Evolutionary conservation across 2,888 invertebrate genomes (phyloP).

Genomic region (Parnassius orleans): DNA sequence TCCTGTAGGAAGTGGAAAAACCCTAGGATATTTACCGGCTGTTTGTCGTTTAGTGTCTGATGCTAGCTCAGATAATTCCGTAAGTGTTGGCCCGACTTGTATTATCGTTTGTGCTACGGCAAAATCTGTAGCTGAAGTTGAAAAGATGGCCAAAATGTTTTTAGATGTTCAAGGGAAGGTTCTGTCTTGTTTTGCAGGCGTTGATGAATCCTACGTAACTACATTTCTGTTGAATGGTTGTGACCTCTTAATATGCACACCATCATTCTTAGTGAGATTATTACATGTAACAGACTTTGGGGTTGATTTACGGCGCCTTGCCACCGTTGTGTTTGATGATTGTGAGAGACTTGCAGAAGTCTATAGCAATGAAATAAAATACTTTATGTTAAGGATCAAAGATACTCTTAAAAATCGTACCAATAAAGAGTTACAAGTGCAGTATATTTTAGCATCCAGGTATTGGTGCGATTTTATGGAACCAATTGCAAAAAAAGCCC

Average conservation of each 20-base stretch:
- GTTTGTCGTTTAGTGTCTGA: slow-evolving; percentile 82
- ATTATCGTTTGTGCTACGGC: slow-evolving; percentile 84
- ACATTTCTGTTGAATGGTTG: slow-evolving; percentile 83
- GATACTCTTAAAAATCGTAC: slow-evolving; percentile 64
- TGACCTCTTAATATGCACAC: slow-evolving; percentile 86
- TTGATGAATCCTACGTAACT: slow-evolving; percentile 54
- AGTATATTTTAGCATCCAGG: slow-evolving; percentile 81
- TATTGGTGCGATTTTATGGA: slow-evolving; percentile 84
- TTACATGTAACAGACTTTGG: slow-evolving; percentile 57
- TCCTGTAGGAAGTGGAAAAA: slow-evolving; percentile 83
- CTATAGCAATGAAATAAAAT: slow-evolving; percentile 70
- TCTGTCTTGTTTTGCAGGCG: slow-evolving; percentile 67
- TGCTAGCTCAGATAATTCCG: slow-evolving; percentile 44
- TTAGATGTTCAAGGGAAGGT: slow-evolving; percentile 54
- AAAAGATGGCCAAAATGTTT: slow-evolving; percentile 61
- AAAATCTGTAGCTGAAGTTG: slow-evolving; percentile 76
- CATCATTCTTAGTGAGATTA: slow-evolving; percentile 76
- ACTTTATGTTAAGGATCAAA: slow-evolving; percentile 62
- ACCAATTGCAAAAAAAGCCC: slow-evolving; percentile 75
- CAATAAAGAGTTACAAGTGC: slow-evolving; percentile 71
- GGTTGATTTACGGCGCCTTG: slow-evolving; percentile 82
- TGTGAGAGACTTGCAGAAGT: slow-evolving; percentile 82
- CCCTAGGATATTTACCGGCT: slow-evolving; percentile 85
- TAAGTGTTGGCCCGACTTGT: slow-evolving; percentile 81
- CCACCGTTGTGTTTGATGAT: slow-evolving; percentile 86